phyloP scores from a whole-genome alignment of 2,888 invertebrate species.

The Dicyrtomina minuta region DNA sequence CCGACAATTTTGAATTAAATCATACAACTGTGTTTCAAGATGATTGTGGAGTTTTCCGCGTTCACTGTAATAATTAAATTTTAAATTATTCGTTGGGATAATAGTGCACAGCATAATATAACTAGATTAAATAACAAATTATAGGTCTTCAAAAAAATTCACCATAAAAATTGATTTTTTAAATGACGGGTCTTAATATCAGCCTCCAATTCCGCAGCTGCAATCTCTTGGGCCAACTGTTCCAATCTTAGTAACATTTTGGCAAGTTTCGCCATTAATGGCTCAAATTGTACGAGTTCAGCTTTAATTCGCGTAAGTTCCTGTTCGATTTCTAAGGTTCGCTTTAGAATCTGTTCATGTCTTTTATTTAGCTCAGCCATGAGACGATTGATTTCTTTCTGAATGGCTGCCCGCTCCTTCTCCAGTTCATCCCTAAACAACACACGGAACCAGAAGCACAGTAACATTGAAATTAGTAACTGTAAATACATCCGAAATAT shows the following conservation, averaged over 20 bases:
- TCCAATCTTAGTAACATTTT: constrained; percentile 41
- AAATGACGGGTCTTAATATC: constrained; percentile 49
- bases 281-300: constrained; percentile 45
- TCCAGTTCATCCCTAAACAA: constrained; percentile 38
- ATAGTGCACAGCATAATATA: no score
- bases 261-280: constrained; percentile 46
- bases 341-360: constrained; percentile 32
- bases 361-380: constrained; percentile 40
- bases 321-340: constrained; percentile 38
- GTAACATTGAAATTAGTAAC: constrained; percentile 7
- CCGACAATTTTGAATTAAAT: constrained; percentile 43
- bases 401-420: constrained; percentile 41
- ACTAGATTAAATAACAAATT: no score
- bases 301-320: constrained; percentile 36
- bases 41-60: constrained; percentile 47
- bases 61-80: constrained; percentile 38
- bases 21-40: constrained; percentile 46
- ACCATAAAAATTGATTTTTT: constrained; percentile 50
- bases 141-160: constrained; percentile 1
- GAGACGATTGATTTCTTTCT: constrained; percentile 39
- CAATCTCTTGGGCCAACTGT: constrained; percentile 45
- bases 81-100: no score
- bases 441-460: no score
- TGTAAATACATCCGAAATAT: neutral
- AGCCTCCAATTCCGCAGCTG: constrained; percentile 47